Conservation (phyloP, 2,797 vertebrate genomes). For the Brachymystax lenok region DNA sequence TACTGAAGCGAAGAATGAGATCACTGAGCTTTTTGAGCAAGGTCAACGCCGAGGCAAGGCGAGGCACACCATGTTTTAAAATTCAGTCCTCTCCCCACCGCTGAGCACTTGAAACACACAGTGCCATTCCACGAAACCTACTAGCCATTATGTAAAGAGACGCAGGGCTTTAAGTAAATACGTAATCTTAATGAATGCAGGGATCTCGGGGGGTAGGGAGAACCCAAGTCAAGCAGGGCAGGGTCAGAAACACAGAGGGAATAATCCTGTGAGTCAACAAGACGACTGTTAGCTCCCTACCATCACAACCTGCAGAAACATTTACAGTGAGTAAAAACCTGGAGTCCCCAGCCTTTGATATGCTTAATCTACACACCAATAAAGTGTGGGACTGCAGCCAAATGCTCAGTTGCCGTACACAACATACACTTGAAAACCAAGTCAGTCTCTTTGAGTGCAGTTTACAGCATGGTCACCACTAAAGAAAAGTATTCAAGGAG, state of each 20-base stretch:
- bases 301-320: constrained; percentile 57
- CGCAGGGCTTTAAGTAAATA: constrained; percentile 73
- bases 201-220: constrained; percentile 63
- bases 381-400: constrained; percentile 38
- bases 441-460: constrained; percentile 3
- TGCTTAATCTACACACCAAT: constrained; percentile 54
- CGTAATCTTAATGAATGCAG: constrained; percentile 77
- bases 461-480: background rate
- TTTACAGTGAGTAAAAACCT: constrained; percentile 66
- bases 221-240: constrained; percentile 73
- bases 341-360: constrained; percentile 56
- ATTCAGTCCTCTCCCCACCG: constrained; percentile 70
- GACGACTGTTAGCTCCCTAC: constrained; percentile 63
- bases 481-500: background rate
- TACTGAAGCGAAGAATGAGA: constrained; percentile 79
- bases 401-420: constrained; percentile 11
- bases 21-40: constrained; percentile 78
- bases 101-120: constrained; percentile 66
- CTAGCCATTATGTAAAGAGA: constrained; percentile 75
- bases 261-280: constrained; percentile 79
- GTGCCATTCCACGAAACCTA: constrained; percentile 64
- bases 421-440: constrained; percentile 9
- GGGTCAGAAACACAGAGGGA: constrained; percentile 75
- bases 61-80: constrained; percentile 73
- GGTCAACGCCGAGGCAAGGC: constrained; percentile 74